Evolutionary conservation across 2,888 invertebrate species (phyloP), one percentile per base, ranked within the genome.

Genomic region (Lymantria dispar): DNA sequence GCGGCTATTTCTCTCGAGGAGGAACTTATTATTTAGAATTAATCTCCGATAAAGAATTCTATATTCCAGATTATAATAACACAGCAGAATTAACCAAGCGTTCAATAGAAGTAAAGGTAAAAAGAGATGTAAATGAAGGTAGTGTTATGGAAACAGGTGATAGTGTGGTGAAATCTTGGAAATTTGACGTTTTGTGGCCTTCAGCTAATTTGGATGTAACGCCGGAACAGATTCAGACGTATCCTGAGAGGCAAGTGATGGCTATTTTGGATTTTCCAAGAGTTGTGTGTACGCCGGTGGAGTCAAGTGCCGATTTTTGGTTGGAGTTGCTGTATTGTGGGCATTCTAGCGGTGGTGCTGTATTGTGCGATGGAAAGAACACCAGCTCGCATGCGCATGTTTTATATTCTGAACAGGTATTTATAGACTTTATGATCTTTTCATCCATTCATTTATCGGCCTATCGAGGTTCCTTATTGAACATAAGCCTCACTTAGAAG

Each of bases 181-280:
- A 94, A 52, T 92, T 97, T 68, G 96, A 97, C 68, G 96, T 97
- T 7, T 92, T 95, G 81, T 97, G 97, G 97, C 96, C 97, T 7
- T 92, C 93, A 52, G 95, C 96, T 0, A 93, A 93, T 56, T 80
- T 97, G 64, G 93, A 94, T 46, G 92, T 96, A 45, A 95, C 94
- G 50, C 96, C 96, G 3, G 95, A 95, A 68, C 94, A 94, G 66
- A 94, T 97, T 47, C 94, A 94, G 69, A 97, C 97, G 44, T 97
- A 96, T 82, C 96, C 97, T 5, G 95, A 94, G 73, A 89, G 93
- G 54, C 94, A 95, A 30, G 95, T 96, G 58, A 94, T 93, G 62
- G 96, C 95, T 0, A 94, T 94, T 3, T 76, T 97, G 60, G 94
- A 95, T 76, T 97, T 96, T 75, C 94, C 95, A 8, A 94, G 94